phyloP scores from a whole-genome alignment of 23 tunicate species.

The Halocynthia aurantium region DNA sequence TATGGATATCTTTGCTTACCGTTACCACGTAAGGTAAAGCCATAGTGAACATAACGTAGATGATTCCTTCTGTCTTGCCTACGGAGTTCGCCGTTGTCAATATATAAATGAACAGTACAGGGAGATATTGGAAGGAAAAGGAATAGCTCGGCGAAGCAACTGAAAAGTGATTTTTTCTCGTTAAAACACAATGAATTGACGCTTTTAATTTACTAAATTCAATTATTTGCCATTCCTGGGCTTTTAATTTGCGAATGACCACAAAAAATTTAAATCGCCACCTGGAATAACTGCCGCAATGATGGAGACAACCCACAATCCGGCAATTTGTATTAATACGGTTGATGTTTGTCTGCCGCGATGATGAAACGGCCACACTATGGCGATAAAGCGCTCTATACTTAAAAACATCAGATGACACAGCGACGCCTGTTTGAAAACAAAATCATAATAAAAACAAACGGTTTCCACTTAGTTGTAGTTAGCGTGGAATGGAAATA shows the following conservation, averaged over 20 bases:
- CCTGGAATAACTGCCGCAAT: slow-evolving; percentile 28
- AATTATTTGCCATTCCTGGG: too few species aligned
- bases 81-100: not conserved
- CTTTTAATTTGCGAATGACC: too few species aligned
- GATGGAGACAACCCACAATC: slow-evolving; percentile 17
- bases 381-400: slow-evolving; percentile 19
- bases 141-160: not conserved
- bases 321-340: not conserved
- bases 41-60: slow-evolving; percentile 14
- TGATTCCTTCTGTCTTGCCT: not conserved
- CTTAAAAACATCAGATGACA: slow-evolving; percentile 18
- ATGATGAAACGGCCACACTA: slow-evolving; percentile 19
- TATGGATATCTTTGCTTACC: slow-evolving; percentile 3
- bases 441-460: not conserved
- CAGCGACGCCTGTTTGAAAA: slow-evolving; percentile 21
- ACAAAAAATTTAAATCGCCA: not conserved
- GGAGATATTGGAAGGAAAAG: slow-evolving; percentile 13
- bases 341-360: slow-evolving; percentile 2
- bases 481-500: too few species aligned
- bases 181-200: too few species aligned
- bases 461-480: too few species aligned
- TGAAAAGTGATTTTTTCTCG: too few species aligned
- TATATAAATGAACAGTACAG: slow-evolving; percentile 14
- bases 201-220: too few species aligned
- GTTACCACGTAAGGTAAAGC: slow-evolving; percentile 2